These are phyloP conservation scores for Pseudomyrmex dendroicus DNA, from an alignment of 1,140 invertebrate genomes.

Conservation along the genomic window DNA sequence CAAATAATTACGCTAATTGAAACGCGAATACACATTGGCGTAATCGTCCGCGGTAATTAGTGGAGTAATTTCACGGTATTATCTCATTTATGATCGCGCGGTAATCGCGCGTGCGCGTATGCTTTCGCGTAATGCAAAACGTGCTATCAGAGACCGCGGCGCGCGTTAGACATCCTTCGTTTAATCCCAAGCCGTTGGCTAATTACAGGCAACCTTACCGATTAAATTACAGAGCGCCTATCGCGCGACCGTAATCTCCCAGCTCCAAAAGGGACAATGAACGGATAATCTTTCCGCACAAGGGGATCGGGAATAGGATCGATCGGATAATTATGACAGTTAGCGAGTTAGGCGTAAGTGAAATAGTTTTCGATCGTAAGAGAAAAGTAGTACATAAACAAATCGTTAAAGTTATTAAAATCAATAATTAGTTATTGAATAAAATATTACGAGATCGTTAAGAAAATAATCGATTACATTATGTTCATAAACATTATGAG, in stretches of 20 bases:
- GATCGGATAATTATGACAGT: neutral
- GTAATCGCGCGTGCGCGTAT: constrained; percentile 35
- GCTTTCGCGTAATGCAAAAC: constrained; percentile 49
- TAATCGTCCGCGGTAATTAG: constrained; percentile 52
- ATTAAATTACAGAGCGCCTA: constrained; percentile 44
- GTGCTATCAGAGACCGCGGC: constrained; percentile 14
- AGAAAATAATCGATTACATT: neutral
- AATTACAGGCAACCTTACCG: constrained; percentile 46
- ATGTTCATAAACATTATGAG: too few species aligned
- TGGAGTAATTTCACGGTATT: constrained; percentile 49
- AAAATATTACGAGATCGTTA: neutral
- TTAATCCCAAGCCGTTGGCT: constrained; percentile 47
- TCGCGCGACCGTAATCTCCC: constrained; percentile 16
- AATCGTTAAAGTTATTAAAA: neutral
- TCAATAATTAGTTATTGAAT: neutral
- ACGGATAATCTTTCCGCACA: constrained; percentile 28
- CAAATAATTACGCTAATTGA: constrained; percentile 61
- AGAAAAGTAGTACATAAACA: neutral
- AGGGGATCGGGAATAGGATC: neutral
- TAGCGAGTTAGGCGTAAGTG: neutral
- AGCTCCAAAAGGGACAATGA: neutral
- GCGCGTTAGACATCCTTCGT: constrained; percentile 51
- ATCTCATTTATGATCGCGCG: constrained; percentile 49
- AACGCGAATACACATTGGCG: constrained; percentile 45
- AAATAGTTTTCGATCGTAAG: neutral